phyloP scores from a whole-genome alignment of 2,113 vertebrate genomes.

The Phasianus colchicus region DNA sequence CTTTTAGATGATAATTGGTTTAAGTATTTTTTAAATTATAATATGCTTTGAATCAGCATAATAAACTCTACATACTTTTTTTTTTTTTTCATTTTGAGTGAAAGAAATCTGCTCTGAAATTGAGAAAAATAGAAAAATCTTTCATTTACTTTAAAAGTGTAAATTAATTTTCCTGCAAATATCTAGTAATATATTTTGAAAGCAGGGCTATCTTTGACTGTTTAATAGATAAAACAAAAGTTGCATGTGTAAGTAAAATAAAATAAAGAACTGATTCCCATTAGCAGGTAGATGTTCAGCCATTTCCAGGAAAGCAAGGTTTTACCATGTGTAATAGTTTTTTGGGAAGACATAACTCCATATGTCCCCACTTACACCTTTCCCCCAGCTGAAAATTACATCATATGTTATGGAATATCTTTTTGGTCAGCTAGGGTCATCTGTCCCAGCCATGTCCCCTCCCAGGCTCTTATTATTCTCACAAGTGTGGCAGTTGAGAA shows the following conservation, averaged over 20 bases:
- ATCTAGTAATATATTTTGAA: background rate
- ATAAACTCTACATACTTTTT: background rate
- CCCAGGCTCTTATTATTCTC: background rate
- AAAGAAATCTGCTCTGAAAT: background rate
- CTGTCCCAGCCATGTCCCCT: background rate
- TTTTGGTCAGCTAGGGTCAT: background rate
- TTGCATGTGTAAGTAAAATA: background rate
- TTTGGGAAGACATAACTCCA: background rate
- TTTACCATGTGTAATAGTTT: background rate
- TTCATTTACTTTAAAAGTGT: background rate
- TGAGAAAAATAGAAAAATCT: background rate
- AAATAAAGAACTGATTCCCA: background rate
- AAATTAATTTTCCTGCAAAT: background rate
- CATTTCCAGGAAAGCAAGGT: background rate
- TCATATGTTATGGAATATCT: background rate
- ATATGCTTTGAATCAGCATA: background rate
- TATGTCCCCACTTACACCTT: background rate
- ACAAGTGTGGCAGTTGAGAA: background rate
- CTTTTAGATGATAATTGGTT: background rate
- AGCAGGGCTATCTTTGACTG: rapidly evolving
- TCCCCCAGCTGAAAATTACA: background rate
- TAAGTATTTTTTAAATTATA: background rate
- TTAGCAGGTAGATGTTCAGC: background rate
- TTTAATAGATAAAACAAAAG: background rate
- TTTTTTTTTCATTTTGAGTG: background rate